Percentiles rank a stretch among this genome's conserved stretches.
Evolutionary conservation across 2,113 vertebrate species (phyloP).

Genomic region (Rhipidura dahli): DNA sequence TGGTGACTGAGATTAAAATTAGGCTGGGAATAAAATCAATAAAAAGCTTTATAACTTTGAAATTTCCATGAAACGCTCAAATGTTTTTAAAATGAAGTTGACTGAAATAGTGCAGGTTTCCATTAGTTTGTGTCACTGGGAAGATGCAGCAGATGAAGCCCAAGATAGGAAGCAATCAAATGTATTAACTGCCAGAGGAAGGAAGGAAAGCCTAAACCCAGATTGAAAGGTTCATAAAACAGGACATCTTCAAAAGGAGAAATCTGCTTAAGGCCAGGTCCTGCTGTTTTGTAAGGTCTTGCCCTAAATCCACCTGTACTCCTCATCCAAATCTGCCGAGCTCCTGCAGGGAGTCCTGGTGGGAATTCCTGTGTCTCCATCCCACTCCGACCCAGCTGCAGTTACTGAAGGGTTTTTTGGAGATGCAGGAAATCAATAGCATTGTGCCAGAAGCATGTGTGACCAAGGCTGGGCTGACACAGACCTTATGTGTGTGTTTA

Average conservation of each 20-base stretch:
- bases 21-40: not conserved
- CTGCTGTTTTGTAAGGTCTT: not conserved
- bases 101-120: not conserved
- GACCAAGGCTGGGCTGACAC: not conserved
- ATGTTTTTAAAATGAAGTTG: not conserved
- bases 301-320: not conserved
- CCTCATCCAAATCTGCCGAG: not conserved
- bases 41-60: not conserved
- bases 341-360: not conserved
- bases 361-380: not conserved
- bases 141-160: not conserved
- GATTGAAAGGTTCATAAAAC: not conserved
- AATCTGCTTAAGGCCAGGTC: not conserved
- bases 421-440: not conserved
- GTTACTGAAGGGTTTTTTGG: not conserved
- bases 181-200: not conserved
- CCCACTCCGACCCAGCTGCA: not conserved
- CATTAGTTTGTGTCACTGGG: not conserved
- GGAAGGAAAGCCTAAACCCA: not conserved
- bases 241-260: not conserved
- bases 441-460: fast-evolving
- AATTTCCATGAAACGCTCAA: not conserved
- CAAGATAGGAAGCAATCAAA: constrained; percentile 4
- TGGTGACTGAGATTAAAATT: not conserved
- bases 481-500: not conserved